Percentiles rank a stretch among this genome's conserved stretches.
Conservation (phyloP, 2,888 invertebrate genomes). For the Amphipyra tragopoginis region DNA sequence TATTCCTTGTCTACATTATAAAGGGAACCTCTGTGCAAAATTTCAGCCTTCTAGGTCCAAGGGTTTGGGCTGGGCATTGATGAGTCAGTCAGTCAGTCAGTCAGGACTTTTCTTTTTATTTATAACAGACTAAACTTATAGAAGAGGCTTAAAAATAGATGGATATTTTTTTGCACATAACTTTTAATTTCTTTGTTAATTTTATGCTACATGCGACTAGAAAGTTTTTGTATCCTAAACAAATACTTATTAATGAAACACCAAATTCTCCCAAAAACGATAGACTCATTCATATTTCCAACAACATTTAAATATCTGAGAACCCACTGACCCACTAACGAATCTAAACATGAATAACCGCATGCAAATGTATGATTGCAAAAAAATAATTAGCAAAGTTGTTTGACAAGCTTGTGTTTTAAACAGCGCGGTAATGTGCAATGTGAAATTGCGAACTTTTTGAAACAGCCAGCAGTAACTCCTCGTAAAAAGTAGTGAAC, state of each 20-base stretch:
- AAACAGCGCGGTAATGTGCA: constrained; percentile 42
- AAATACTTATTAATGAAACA: constrained; percentile 11
- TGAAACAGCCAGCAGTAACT: constrained; percentile 37
- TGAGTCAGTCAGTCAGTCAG: too few species aligned
- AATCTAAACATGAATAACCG: constrained; percentile 35
- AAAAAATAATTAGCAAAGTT: constrained; percentile 53
- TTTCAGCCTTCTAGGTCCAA: too few species aligned
- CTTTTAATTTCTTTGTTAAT: too few species aligned
- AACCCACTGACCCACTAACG: constrained; percentile 46
- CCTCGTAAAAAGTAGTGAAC: constrained; percentile 51
- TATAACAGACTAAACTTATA: background rate
- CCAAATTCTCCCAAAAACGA: constrained; percentile 21
- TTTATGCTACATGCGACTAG: too few species aligned
- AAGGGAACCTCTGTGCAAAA: too few species aligned
- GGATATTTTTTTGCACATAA: too few species aligned
- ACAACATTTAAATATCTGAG: constrained; percentile 31
- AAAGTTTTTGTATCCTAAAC: too few species aligned
- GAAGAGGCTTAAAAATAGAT: too few species aligned
- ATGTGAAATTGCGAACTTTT: constrained; percentile 36
- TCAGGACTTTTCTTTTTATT: too few species aligned
- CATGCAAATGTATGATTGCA: constrained; percentile 50
- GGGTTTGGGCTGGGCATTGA: too few species aligned
- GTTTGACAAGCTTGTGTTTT: constrained; percentile 46
- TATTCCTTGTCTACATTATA: too few species aligned
- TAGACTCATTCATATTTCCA: constrained; percentile 40